phyloP scores from a whole-genome alignment of 2,113 vertebrate genomes.

The Bagarius yarrelli region DNA sequence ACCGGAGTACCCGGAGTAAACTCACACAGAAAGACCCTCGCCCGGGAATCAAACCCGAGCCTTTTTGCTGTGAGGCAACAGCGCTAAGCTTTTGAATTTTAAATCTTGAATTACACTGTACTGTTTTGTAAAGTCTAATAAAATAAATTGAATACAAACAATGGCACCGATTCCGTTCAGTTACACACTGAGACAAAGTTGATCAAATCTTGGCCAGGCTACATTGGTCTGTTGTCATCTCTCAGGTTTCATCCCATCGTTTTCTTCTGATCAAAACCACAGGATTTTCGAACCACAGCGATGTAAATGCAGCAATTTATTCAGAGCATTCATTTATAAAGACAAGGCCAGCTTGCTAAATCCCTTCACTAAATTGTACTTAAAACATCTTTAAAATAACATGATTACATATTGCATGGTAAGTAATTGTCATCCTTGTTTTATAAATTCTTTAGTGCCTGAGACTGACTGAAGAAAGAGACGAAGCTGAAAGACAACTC shows the following conservation, averaged over 20 bases:
- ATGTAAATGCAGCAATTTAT: neutral
- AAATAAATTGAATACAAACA: neutral
- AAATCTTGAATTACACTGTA: too few species aligned
- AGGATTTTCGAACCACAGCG: neutral
- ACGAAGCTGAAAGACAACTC: conserved; percentile 75
- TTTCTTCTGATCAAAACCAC: too few species aligned
- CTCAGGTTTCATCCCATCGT: too few species aligned
- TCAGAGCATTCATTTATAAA: neutral
- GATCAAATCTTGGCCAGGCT: too few species aligned
- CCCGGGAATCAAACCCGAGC: too few species aligned
- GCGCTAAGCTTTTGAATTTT: too few species aligned
- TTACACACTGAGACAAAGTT: neutral
- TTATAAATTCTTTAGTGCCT: conserved; percentile 60
- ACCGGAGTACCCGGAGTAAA: too few species aligned
- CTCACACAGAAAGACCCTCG: too few species aligned
- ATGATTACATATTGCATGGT: neutral
- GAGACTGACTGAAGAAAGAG: conserved; percentile 70
- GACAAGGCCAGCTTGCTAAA: neutral
- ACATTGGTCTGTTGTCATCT: too few species aligned
- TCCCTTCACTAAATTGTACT: too few species aligned
- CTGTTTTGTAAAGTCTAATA: neutral
- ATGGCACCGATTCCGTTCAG: neutral
- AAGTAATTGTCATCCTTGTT: neutral
- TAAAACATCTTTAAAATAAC: neutral
- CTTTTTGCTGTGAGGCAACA: too few species aligned